These are phyloP conservation scores for Mesochorus sp. DNA, from an alignment of 2,888 invertebrate genomes.

Conservation along the genomic window DNA sequence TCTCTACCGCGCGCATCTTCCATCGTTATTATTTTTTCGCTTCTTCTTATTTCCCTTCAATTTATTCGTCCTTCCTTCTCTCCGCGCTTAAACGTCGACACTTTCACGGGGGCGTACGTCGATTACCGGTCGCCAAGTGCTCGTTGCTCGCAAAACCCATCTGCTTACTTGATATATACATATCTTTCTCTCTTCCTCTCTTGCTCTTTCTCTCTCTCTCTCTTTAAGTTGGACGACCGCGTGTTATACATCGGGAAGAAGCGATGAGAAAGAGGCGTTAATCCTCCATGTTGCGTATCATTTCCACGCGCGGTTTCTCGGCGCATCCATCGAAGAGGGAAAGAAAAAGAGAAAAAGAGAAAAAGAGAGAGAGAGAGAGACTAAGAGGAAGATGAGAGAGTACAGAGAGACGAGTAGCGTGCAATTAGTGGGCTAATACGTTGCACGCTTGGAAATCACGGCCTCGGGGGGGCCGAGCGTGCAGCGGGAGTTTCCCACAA, in stretches of 20 bases:
- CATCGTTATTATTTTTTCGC: neutral
- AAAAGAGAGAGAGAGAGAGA: conserved; percentile 25
- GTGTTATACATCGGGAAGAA: conserved; percentile 39
- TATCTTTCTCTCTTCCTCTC: neutral
- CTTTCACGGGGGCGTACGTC: conserved; percentile 59
- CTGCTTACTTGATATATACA: too few species aligned
- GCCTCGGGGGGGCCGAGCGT: conserved; percentile 21
- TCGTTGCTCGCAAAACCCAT: conserved; percentile 8
- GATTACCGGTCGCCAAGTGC: conserved; percentile 34
- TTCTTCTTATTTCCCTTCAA: conserved; percentile 14
- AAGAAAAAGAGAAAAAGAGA: neutral
- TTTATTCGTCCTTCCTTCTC: conserved; percentile 22
- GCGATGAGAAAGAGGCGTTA: conserved; percentile 56
- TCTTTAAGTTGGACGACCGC: neutral
- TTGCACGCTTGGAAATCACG: conserved; percentile 49
- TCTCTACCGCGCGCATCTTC: too few species aligned
- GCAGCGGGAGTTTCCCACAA: conserved; percentile 62
- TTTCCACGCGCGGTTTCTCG: conserved; percentile 5
- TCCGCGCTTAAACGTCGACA: conserved; percentile 49
- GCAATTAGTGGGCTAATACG: conserved; percentile 66
- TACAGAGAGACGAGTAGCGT: conserved; percentile 46
- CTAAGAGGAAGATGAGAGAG: conserved; percentile 23
- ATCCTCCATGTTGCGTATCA: conserved; percentile 11
- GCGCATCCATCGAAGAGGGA: conserved; percentile 14
- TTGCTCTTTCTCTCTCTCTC: neutral